A percentile compares a stretch with the other conserved stretches of the same genome.
phyloP scores from a whole-genome alignment of 2,113 vertebrate species.

The Dryoscopus gambensis region DNA sequence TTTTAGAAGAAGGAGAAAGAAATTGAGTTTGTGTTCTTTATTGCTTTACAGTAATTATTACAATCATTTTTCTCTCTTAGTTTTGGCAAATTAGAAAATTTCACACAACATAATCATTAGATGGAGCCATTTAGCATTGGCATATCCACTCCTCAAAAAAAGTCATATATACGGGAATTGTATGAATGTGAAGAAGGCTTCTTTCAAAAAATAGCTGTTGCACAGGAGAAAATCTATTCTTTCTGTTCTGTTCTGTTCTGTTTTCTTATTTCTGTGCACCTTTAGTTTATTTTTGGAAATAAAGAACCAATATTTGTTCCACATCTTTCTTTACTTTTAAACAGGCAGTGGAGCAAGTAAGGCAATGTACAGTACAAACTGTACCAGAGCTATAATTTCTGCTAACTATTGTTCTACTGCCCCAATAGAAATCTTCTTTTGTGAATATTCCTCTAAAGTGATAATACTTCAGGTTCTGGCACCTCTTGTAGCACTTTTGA shows the following conservation, averaged over 20 bases:
- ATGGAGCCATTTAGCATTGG: background rate
- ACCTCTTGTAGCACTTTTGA: background rate
- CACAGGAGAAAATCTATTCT: background rate
- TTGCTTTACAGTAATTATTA: background rate
- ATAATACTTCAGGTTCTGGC: background rate
- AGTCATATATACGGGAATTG: fast-evolving
- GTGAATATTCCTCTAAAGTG: background rate
- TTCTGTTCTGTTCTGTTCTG: background rate
- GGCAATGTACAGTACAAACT: background rate
- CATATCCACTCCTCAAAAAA: background rate
- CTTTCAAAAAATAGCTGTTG: background rate
- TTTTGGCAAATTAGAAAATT: background rate
- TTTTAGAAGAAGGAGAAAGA: background rate
- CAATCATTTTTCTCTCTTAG: background rate
- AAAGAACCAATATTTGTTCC: background rate
- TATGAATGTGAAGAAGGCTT: background rate
- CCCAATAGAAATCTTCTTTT: background rate
- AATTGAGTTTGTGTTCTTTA: background rate
- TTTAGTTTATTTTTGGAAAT: background rate
- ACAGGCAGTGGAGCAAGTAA: background rate
- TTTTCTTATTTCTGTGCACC: background rate
- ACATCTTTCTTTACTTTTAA: background rate
- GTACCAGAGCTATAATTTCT: background rate
- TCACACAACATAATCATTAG: background rate
- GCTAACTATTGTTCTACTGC: background rate